Evolutionary conservation across 2,113 vertebrate genomes (phyloP).

Genomic region (Varanus salvator): DNA sequence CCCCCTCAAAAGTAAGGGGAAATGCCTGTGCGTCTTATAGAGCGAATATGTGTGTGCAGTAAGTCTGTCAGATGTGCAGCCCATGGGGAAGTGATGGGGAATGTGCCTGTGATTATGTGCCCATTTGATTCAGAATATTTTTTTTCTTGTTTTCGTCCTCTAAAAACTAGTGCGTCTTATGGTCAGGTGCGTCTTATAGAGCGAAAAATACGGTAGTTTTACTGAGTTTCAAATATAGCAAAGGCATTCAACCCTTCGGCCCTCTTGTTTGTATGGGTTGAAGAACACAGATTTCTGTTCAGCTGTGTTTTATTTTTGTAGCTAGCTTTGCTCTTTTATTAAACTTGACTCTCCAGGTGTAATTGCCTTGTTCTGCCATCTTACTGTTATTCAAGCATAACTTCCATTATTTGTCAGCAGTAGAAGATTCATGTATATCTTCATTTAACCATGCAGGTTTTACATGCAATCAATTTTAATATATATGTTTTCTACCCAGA

Average conservation of each 20-base stretch:
- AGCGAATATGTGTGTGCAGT: too few relatives aligned
- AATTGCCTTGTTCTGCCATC: not conserved
- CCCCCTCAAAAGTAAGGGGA: too few relatives aligned
- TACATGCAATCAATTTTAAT: not conserved
- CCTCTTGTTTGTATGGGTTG: not conserved
- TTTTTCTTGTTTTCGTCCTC: too few relatives aligned
- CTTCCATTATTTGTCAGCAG: not conserved
- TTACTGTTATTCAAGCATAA: conserved; percentile 1
- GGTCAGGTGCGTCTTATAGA: too few relatives aligned
- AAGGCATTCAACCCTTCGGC: not conserved
- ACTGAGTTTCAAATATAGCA: not conserved
- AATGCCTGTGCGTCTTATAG: too few relatives aligned
- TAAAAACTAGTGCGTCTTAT: too few relatives aligned
- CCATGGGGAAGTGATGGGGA: too few relatives aligned
- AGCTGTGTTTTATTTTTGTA: not conserved
- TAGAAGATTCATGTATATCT: not conserved
- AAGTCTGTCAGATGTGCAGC: too few relatives aligned
- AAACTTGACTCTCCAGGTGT: not conserved
- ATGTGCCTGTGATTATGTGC: too few relatives aligned
- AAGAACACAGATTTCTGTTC: conserved; percentile 4
- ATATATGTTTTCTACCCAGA: not conserved
- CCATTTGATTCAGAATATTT: too few relatives aligned
- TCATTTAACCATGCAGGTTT: conserved; percentile 6
- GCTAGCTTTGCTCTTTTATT: not conserved
- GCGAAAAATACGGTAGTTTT: too few relatives aligned